Percentiles rank a stretch among this genome's conserved stretches.
These are phyloP conservation scores for roundworm (Caenorhabditis elegans) DNA, from an alignment of 1,140 invertebrate species.

Conservation along the genomic window WBcel235 BX284603.4:660501-661000, in stretches of 20 bases:
- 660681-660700: too few relatives aligned
- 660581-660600: background rate
- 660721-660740: too few relatives aligned
- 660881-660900: conserved; percentile 49
- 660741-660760: too few relatives aligned
- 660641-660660: conserved; percentile 38
- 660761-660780: too few relatives aligned
- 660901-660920: conserved; percentile 49
- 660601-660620: conserved; percentile 39
- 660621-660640: background rate
- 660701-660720: too few relatives aligned
- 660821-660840: too few relatives aligned
- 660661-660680: too few relatives aligned
- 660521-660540: background rate
- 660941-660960: conserved; percentile 53
- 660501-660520: background rate
- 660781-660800: too few relatives aligned
- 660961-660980: conserved; percentile 29
- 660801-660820: too few relatives aligned
- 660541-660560: conserved; percentile 47
- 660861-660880: conserved; percentile 55
- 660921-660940: conserved; percentile 55
- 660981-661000: conserved; percentile 58
- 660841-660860: too few relatives aligned
- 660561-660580: conserved; percentile 37